Percentiles rank a stretch among this genome's conserved stretches.
Conservation (phyloP, 2,113 vertebrate genomes). For the Catharus bicknelli region DNA sequence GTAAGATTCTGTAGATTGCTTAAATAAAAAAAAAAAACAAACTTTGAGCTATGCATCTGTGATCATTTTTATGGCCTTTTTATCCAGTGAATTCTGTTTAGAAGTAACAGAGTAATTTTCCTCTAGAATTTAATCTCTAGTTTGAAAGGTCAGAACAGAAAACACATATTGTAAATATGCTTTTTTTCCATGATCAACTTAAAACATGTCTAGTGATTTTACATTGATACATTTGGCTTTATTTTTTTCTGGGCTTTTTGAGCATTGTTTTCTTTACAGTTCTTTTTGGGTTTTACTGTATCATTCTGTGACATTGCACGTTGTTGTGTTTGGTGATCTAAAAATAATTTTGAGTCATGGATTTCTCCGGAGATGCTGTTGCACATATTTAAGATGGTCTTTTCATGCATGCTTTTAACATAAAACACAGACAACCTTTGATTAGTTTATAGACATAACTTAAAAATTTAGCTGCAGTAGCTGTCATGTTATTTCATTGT, state of each 20-base stretch:
- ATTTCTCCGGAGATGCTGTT: slow-evolving; percentile 54
- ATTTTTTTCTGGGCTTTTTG: not conserved
- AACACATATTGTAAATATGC: not conserved
- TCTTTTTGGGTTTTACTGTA: slow-evolving; percentile 22
- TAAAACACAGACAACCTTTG: not conserved
- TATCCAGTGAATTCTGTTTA: not conserved
- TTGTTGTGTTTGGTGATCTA: slow-evolving; percentile 44
- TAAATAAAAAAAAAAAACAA: not conserved
- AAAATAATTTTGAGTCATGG: slow-evolving; percentile 62
- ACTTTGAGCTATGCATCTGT: not conserved
- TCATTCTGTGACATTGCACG: slow-evolving; percentile 42
- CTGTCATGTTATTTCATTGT: not conserved
- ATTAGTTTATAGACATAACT: slow-evolving; percentile 27
- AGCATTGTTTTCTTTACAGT: not conserved
- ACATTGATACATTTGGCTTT: not conserved
- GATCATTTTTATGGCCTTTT: not conserved
- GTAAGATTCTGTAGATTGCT: not conserved
- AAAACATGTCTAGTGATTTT: not conserved
- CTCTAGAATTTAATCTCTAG: not conserved
- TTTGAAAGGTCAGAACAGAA: not conserved
- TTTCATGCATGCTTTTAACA: not conserved
- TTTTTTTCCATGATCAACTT: not conserved
- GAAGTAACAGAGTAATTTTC: not conserved
- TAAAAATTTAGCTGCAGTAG: slow-evolving; percentile 13
- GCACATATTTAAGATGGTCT: not conserved